Percentiles rank a stretch among this genome's conserved stretches.
Evolutionary conservation across 2,888 invertebrate species (phyloP).

Genomic region (Phorcus lineatus): DNA sequence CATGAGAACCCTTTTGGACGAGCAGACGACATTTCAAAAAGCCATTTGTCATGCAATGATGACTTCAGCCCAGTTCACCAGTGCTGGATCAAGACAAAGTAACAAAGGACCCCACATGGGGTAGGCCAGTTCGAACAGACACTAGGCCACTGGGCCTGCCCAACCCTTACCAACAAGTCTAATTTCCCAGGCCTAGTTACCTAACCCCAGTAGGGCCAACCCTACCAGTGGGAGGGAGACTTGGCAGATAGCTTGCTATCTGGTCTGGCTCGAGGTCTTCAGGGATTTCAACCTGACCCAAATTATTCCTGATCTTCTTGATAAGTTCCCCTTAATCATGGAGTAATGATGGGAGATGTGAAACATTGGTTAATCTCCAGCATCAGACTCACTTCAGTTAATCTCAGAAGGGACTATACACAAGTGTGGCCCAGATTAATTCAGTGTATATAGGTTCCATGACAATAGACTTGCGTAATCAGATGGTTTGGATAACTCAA

Average conservation of each 20-base stretch:
- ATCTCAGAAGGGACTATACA: not conserved
- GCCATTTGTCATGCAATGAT: constrained; percentile 15
- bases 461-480: not conserved
- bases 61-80: not conserved
- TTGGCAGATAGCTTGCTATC: constrained; percentile 2
- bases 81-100: not conserved
- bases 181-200: constrained; percentile 4
- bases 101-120: constrained; percentile 4
- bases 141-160: not conserved
- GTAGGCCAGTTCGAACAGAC: not conserved
- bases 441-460: not conserved
- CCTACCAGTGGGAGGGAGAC: not conserved
- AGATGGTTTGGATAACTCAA: not conserved
- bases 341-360: not conserved
- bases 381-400: not conserved
- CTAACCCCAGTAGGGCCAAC: not conserved
- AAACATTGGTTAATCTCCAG: not conserved
- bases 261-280: not conserved
- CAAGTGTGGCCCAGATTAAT: not conserved
- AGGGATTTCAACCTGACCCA: not conserved
- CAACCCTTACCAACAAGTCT: not conserved
- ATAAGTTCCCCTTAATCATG: constrained; percentile 4
- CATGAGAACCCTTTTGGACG: not conserved
- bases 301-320: not conserved
- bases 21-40: constrained; percentile 8